Evolutionary conservation across 2,888 invertebrate genomes (phyloP).

Genomic region (Habroteleia sp.): DNA sequence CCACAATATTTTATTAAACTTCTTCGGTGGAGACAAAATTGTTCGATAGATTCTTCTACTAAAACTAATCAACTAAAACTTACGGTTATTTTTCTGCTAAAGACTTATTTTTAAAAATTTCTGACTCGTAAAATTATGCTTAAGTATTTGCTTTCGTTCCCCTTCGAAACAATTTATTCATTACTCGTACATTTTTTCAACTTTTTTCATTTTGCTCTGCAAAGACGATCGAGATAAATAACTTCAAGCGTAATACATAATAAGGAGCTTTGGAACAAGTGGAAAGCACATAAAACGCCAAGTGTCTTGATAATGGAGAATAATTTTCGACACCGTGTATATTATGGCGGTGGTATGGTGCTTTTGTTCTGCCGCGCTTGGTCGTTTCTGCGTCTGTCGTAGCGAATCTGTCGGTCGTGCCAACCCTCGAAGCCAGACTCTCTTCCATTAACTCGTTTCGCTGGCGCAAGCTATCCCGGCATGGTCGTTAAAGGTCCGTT

Average conservation of each 20-base stretch:
- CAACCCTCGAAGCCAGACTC: conserved; percentile 61
- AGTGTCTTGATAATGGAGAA: conserved; percentile 45
- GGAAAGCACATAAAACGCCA: conserved; percentile 36
- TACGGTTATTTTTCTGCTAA: too few species aligned
- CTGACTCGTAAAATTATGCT: neutral
- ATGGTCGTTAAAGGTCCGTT: conserved; percentile 71
- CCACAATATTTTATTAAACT: too few species aligned
- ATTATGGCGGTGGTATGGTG: conserved; percentile 30
- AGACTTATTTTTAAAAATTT: too few species aligned
- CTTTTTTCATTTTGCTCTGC: conserved; percentile 1
- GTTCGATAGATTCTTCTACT: too few species aligned
- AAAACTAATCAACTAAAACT: too few species aligned
- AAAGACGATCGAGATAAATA: conserved; percentile 20
- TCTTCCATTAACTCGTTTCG: conserved; percentile 74
- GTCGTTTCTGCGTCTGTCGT: conserved; percentile 48
- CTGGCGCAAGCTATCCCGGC: conserved; percentile 68
- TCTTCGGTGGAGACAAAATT: too few species aligned
- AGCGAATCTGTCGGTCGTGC: conserved; percentile 47
- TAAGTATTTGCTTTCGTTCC: neutral
- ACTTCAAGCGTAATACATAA: conserved; percentile 32
- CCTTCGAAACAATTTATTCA: conserved; percentile 24
- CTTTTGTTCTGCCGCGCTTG: conserved; percentile 22
- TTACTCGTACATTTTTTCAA: conserved; percentile 20
- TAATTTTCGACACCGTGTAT: conserved; percentile 59
- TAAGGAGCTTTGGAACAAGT: conserved; percentile 33